phyloP scores from a whole-genome alignment of 2,888 invertebrate species.

The Taphrorychus bicolor region DNA sequence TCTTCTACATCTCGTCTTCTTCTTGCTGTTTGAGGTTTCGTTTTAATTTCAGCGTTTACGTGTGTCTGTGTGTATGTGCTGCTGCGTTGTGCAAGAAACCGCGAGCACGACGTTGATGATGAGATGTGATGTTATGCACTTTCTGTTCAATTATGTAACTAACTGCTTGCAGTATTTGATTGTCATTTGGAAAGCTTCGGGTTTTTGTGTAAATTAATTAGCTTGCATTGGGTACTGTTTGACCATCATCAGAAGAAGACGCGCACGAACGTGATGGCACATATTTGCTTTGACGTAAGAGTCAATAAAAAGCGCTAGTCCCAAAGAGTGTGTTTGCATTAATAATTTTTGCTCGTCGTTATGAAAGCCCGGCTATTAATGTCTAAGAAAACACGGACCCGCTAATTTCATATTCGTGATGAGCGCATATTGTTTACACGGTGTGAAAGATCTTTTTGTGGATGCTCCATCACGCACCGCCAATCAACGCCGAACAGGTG shows the following conservation, averaged over 20 bases:
- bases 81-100: not conserved
- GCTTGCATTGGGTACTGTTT: not conserved
- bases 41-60: not conserved
- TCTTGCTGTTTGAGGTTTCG: not conserved
- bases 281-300: slow-evolving; percentile 28
- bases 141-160: not conserved
- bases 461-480: not conserved
- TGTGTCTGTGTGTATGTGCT: too few species aligned
- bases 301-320: slow-evolving; percentile 24
- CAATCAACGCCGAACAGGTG: not conserved
- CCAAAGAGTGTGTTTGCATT: slow-evolving; percentile 13
- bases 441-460: not conserved
- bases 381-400: slow-evolving; percentile 15
- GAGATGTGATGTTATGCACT: not conserved
- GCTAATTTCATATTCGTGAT: not conserved
- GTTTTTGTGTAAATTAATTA: not conserved
- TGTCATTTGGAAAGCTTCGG: too few species aligned
- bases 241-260: slow-evolving; percentile 8
- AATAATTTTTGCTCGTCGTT: slow-evolving; percentile 3
- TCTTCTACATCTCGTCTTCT: not conserved
- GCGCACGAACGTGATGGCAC: slow-evolving; percentile 19
- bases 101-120: not conserved
- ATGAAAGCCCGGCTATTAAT: slow-evolving; percentile 13
- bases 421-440: not conserved
- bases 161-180: too few species aligned